phyloP scores from a whole-genome alignment of 2,797 vertebrate genomes.

The Diplodus sargus region DNA sequence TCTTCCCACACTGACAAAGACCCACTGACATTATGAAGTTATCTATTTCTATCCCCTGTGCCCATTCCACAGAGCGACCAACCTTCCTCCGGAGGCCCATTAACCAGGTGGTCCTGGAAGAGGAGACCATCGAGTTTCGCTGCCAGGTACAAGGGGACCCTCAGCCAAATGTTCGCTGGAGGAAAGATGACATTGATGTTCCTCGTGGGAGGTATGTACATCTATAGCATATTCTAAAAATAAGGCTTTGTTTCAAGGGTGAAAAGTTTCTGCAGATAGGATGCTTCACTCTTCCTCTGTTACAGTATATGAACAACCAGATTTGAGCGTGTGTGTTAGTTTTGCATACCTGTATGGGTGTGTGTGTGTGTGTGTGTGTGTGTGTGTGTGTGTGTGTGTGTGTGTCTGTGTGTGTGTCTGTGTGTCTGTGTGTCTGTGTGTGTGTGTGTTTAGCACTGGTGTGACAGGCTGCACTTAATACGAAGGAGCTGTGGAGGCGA shows the following conservation, averaged over 20 bases:
- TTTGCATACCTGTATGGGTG: not conserved
- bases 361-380: not conserved
- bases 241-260: constrained; percentile 7
- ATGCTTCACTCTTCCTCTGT: not conserved
- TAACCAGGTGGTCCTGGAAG: constrained; percentile 98
- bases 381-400: constrained; percentile 9
- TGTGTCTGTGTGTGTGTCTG: constrained; percentile 4
- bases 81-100: constrained; percentile 95
- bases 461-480: constrained; percentile 53
- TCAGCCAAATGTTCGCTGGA: constrained; percentile 95
- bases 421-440: not conserved
- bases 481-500: constrained; percentile 27
- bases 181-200: constrained; percentile 95
- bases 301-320: not conserved
- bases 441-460: constrained; percentile 19
- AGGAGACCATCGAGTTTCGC: constrained; percentile 95
- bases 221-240: constrained; percentile 2
- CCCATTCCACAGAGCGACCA: constrained; percentile 89
- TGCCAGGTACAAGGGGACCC: constrained; percentile 98
- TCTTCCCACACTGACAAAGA: not conserved
- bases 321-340: not conserved
- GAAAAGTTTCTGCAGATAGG: not conserved
- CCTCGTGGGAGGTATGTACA: constrained; percentile 92
- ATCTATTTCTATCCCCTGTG: not conserved
- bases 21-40: not conserved